A percentile compares a stretch with the other conserved stretches of the same genome.
Conservation (phyloP, 2,888 invertebrate genomes). For the Drosophila prostipennis region DNA sequence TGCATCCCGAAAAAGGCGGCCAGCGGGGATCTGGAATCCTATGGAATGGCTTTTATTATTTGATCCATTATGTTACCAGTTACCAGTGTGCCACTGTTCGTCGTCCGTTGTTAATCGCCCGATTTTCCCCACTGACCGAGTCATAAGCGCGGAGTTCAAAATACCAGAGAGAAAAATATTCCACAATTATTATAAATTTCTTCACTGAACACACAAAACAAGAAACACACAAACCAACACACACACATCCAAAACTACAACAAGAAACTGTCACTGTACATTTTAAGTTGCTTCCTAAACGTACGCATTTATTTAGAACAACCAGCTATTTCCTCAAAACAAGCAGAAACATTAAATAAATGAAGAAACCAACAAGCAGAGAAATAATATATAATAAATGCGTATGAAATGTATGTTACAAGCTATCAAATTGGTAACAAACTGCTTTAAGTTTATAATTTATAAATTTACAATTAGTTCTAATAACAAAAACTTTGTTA, state of each 20-base stretch:
- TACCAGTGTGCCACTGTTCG: constrained; percentile 28
- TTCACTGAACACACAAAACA: constrained; percentile 3
- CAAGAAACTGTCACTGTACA: constrained; percentile 45
- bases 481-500: constrained; percentile 58
- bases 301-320: constrained; percentile 50
- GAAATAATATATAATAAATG: constrained; percentile 22
- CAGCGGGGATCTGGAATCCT: constrained; percentile 21
- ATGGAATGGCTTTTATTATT: constrained; percentile 14
- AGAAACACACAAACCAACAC: background rate
- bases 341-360: background rate
- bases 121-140: constrained; percentile 23
- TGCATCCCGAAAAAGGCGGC: background rate
- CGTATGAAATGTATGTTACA: constrained; percentile 42
- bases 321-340: constrained; percentile 9
- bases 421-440: constrained; percentile 39
- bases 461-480: constrained; percentile 66
- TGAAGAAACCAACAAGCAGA: constrained; percentile 14
- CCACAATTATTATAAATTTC: constrained; percentile 21
- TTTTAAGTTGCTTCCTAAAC: constrained; percentile 47
- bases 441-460: constrained; percentile 73
- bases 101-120: constrained; percentile 24
- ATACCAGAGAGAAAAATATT: constrained; percentile 18
- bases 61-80: constrained; percentile 12
- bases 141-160: constrained; percentile 28
- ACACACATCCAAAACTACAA: constrained; percentile 26